Evolutionary conservation across 2,888 invertebrate genomes (phyloP).

Genomic region (Patella pellucida): DNA sequence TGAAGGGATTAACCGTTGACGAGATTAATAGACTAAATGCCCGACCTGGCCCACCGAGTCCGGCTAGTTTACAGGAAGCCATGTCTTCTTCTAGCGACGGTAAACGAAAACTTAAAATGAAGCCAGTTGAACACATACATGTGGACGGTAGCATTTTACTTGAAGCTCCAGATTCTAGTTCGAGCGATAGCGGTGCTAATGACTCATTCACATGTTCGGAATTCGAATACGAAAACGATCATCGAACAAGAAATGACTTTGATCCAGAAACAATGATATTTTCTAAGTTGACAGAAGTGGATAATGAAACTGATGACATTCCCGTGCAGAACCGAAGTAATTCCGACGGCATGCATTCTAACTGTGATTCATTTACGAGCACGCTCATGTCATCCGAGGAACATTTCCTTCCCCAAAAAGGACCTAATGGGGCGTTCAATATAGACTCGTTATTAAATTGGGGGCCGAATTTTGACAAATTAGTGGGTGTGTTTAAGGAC

Average conservation of each 20-base stretch:
- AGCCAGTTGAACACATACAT: constrained; percentile 37
- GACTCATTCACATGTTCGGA: constrained; percentile 98
- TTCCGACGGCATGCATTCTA: constrained; percentile 93
- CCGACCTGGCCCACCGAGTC: constrained; percentile 85
- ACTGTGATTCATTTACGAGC: constrained; percentile 88
- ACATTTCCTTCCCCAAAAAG: constrained; percentile 18
- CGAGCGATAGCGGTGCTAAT: constrained; percentile 91
- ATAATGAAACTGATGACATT: constrained; percentile 62
- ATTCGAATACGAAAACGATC: constrained; percentile 91
- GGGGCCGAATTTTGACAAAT: constrained; percentile 95
- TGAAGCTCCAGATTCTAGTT: constrained; percentile 70
- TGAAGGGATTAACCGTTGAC: constrained; percentile 89
- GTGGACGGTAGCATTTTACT: constrained; percentile 67
- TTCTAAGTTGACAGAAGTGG: constrained; percentile 73
- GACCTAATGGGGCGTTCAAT: constrained; percentile 80
- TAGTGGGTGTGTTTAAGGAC: constrained; percentile 96
- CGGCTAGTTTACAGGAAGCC: constrained; percentile 92
- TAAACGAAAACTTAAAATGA: constrained; percentile 29
- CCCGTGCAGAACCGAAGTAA: constrained; percentile 64
- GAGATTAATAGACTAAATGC: constrained; percentile 92
- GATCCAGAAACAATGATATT: constrained; percentile 75
- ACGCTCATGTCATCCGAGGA: constrained; percentile 91
- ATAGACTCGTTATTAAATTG: constrained; percentile 96
- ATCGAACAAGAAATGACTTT: constrained; percentile 54
- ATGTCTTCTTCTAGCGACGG: constrained; percentile 82